Evolutionary conservation across 2,797 vertebrate genomes (phyloP).

Genomic region (Onychomys leucogaster): DNA sequence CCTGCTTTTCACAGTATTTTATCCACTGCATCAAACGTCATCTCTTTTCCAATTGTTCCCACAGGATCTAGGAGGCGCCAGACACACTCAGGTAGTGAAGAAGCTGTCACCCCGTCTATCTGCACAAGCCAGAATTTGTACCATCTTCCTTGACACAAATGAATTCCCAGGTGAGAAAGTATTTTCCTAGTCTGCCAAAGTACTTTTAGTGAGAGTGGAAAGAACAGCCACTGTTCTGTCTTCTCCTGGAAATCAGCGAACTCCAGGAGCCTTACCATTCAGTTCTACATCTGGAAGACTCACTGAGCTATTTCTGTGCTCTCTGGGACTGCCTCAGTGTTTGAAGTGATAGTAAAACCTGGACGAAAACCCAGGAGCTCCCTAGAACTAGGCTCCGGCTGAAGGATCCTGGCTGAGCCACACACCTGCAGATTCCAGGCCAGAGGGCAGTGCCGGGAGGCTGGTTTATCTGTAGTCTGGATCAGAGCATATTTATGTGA

Average conservation of each 20-base stretch:
- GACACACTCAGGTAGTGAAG: not conserved
- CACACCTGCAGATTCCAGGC: constrained; percentile 17
- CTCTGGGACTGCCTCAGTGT: constrained; percentile 24
- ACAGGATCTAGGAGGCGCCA: constrained; percentile 56
- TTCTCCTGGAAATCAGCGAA: not conserved
- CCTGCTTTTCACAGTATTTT: not conserved
- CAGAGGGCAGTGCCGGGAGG: not conserved
- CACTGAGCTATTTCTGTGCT: constrained; percentile 29
- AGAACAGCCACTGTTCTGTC: not conserved
- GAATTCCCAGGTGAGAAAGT: not conserved
- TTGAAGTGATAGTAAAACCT: constrained; percentile 8
- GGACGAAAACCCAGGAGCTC: constrained; percentile 40
- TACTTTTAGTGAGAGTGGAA: not conserved
- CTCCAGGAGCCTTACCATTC: constrained; percentile 36
- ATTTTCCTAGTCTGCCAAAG: not conserved
- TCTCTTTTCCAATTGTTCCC: constrained; percentile 32
- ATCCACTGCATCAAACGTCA: not conserved
- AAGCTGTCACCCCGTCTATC: not conserved
- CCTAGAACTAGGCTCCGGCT: accelerated
- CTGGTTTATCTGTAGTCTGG: not conserved
- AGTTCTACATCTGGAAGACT: not conserved
- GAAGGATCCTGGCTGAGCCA: not conserved
- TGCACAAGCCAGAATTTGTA: accelerated
- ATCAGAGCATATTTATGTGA: constrained; percentile 29
- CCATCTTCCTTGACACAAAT: constrained; percentile 54